Evolutionary conservation across 64 coral and sea anemone species (phyloP).

Genomic region (Montipora cactus): DNA sequence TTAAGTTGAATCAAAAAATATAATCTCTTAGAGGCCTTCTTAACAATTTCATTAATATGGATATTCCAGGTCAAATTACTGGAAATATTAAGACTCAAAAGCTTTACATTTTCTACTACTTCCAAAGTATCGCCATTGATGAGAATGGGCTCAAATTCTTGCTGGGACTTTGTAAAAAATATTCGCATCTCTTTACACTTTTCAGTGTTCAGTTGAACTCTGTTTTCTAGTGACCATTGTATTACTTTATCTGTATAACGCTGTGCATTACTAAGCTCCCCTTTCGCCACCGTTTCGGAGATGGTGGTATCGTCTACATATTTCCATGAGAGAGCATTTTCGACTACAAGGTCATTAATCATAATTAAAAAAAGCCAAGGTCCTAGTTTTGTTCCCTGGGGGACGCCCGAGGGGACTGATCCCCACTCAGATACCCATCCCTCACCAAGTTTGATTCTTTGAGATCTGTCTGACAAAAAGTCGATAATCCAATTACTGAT

Average conservation of each 20-base stretch:
- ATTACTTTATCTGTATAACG: background rate
- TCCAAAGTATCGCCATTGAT: background rate
- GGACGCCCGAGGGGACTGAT: constrained; percentile 4
- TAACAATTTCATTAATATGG: too few relatives aligned
- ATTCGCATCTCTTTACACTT: background rate
- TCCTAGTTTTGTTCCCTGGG: constrained; percentile 1
- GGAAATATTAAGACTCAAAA: constrained; percentile 3
- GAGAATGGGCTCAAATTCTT: too few relatives aligned
- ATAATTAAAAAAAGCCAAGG: constrained; percentile 18
- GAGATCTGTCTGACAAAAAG: background rate
- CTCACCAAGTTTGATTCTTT: constrained; percentile 14
- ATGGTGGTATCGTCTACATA: background rate
- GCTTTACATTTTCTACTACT: background rate
- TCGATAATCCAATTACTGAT: constrained; percentile 11
- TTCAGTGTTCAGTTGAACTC: background rate
- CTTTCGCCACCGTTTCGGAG: background rate
- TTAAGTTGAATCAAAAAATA: constrained; percentile 1
- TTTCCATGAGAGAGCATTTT: background rate
- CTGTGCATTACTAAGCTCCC: background rate
- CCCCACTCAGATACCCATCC: constrained; percentile 7
- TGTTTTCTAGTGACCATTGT: background rate
- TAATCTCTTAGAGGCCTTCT: background rate
- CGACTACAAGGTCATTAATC: constrained; percentile 8
- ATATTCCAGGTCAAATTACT: background rate
- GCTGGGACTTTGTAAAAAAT: background rate